phyloP scores from a whole-genome alignment of 2,797 vertebrate species.

The Diceros bicornis region DNA sequence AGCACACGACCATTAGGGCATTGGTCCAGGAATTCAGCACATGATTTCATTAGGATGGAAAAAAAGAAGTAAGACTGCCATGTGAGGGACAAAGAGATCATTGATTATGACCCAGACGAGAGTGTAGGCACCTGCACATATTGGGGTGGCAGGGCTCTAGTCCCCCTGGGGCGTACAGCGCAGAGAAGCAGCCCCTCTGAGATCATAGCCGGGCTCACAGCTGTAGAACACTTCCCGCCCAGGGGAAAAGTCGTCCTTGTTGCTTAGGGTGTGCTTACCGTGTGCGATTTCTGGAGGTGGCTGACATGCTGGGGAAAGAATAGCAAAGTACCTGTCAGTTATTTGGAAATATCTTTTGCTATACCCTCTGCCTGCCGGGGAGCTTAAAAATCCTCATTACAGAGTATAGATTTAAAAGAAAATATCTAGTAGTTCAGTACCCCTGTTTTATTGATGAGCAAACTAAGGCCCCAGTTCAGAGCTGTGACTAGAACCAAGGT shows the following conservation, averaged over 20 bases:
- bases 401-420: neutral
- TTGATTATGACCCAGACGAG: neutral
- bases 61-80: neutral
- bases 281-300: slow-evolving; percentile 78
- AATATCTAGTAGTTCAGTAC: neutral
- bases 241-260: slow-evolving; percentile 69
- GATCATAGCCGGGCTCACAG: neutral
- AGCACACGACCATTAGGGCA: slow-evolving; percentile 65
- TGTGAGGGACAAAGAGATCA: neutral
- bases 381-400: neutral
- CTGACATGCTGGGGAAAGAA: neutral
- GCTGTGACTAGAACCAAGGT: neutral
- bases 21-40: slow-evolving; percentile 38
- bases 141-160: slow-evolving; percentile 74
- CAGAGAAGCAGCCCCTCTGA: slow-evolving; percentile 78
- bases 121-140: slow-evolving; percentile 78
- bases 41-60: slow-evolving; percentile 72
- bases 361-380: slow-evolving; percentile 64
- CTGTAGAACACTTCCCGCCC: slow-evolving; percentile 76
- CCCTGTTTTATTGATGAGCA: neutral
- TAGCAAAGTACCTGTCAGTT: neutral
- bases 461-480: neutral
- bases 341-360: neutral
- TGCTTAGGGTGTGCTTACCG: slow-evolving; percentile 12
- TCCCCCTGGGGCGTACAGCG: slow-evolving; percentile 79